These are phyloP conservation scores for Drosophila nannoptera DNA, from an alignment of 1,140 invertebrate species.

Conservation along the genomic window DNA sequence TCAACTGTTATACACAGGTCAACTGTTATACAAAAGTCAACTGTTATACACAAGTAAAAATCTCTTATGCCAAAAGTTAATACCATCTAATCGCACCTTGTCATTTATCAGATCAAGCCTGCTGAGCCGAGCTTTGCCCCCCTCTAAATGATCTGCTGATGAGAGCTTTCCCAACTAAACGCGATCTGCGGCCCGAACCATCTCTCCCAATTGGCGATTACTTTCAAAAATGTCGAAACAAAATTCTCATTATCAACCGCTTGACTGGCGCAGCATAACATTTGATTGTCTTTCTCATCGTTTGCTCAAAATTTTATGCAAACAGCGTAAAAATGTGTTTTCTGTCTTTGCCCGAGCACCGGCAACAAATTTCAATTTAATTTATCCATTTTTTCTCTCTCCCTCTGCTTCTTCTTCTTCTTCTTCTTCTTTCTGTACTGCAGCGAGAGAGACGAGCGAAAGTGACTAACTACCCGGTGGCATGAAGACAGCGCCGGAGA, in stretches of 20 bases:
- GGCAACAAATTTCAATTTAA: conserved; percentile 50
- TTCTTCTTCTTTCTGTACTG: neutral
- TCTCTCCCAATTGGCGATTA: conserved; percentile 9
- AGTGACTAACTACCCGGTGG: conserved; percentile 32
- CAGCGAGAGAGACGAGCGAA: conserved; percentile 30
- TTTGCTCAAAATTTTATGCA: conserved; percentile 39
- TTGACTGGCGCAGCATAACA: conserved; percentile 36
- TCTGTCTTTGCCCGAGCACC: conserved; percentile 22
- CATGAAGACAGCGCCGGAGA: conserved; percentile 7
- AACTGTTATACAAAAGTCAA: no score
- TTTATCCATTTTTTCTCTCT: conserved; percentile 9
- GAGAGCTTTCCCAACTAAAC: no score
- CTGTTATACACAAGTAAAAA: no score
- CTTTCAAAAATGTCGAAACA: conserved; percentile 7
- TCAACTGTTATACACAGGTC: no score
- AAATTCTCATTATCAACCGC: conserved; percentile 6
- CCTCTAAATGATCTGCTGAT: no score
- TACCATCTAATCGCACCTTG: no score
- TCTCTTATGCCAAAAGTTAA: no score
- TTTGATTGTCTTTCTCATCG: conserved; percentile 39
- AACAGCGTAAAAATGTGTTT: conserved; percentile 42
- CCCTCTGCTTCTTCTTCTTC: conserved; percentile 2
- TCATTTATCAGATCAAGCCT: no score
- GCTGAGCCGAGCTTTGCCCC: no score
- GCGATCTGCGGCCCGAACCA: neutral